phyloP scores from a whole-genome alignment of 1,140 invertebrate genomes.

The Ectropis grisescens region DNA sequence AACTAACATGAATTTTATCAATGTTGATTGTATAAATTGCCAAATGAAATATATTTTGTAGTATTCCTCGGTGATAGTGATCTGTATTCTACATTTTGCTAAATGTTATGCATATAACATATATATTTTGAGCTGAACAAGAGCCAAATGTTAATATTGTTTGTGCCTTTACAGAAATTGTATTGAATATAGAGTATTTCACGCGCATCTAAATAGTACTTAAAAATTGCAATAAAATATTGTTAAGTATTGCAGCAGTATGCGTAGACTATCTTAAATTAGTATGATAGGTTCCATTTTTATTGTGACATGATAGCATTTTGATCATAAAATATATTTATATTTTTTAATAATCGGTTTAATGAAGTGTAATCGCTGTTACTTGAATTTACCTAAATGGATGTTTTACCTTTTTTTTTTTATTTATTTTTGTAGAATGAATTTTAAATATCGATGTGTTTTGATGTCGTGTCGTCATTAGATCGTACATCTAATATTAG shows the following conservation, averaged over 20 bases:
- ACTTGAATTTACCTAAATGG: too few relatives aligned
- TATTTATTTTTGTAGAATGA: slow-evolving; percentile 4
- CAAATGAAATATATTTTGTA: slow-evolving; percentile 63
- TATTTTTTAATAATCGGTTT: slow-evolving; percentile 6
- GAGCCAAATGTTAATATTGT: slow-evolving; percentile 35
- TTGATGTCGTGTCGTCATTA: slow-evolving; percentile 38
- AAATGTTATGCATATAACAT: too few relatives aligned
- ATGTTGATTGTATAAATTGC: slow-evolving; percentile 40
- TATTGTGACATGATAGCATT: slow-evolving; percentile 22
- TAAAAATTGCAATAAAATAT: slow-evolving; percentile 33
- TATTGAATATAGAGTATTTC: not conserved
- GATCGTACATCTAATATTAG: slow-evolving; percentile 14
- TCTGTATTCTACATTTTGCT: slow-evolving; percentile 40
- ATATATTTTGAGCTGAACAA: slow-evolving; percentile 11
- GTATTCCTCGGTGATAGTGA: slow-evolving; percentile 35
- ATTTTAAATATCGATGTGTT: slow-evolving; percentile 21
- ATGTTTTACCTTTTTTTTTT: slow-evolving; percentile 8
- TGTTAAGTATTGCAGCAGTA: slow-evolving; percentile 25
- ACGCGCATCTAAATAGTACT: slow-evolving; percentile 18
- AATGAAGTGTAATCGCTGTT: too few relatives aligned
- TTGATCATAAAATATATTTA: slow-evolving; percentile 16
- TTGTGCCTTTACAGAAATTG: slow-evolving; percentile 49
- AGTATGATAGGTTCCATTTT: slow-evolving; percentile 21
- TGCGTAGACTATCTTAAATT: slow-evolving; percentile 10
- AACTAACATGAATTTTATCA: slow-evolving; percentile 22